Evolutionary conservation across 2,797 vertebrate species (phyloP).

Genomic region (Hyperoplus lanceolatus): DNA sequence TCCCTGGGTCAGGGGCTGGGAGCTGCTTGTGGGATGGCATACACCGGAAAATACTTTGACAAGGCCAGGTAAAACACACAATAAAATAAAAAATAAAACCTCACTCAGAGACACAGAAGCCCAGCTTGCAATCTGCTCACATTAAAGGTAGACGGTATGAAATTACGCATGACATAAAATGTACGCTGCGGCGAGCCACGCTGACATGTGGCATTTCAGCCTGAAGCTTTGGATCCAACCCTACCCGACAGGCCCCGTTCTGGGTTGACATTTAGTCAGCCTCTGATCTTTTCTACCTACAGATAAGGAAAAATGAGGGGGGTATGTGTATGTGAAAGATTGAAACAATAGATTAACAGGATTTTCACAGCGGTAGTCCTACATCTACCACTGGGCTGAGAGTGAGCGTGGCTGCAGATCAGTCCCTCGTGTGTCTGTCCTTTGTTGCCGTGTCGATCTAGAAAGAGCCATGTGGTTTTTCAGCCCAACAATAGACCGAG

Average conservation of each 20-base stretch:
- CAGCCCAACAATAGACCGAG: slow-evolving; percentile 35
- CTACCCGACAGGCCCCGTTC: slow-evolving; percentile 40
- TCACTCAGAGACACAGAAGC: neutral
- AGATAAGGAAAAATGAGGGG: slow-evolving; percentile 11
- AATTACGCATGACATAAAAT: slow-evolving; percentile 50
- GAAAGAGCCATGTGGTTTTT: slow-evolving; percentile 46
- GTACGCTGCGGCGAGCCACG: slow-evolving; percentile 21
- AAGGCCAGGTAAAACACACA: slow-evolving; percentile 91
- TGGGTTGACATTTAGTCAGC: slow-evolving; percentile 42
- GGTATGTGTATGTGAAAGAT: no score
- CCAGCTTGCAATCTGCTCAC: slow-evolving; percentile 21
- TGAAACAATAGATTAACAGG: neutral
- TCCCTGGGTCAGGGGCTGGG: slow-evolving; percentile 95
- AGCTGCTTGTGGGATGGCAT: slow-evolving; percentile 95
- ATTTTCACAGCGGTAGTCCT: neutral
- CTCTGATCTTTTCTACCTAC: slow-evolving; percentile 32
- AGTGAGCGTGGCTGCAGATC: slow-evolving; percentile 21
- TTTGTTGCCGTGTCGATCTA: slow-evolving; percentile 57
- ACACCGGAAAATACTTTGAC: slow-evolving; percentile 96
- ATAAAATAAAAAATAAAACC: neutral
- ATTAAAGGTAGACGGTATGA: slow-evolving; percentile 21
- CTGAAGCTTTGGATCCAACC: slow-evolving; percentile 39
- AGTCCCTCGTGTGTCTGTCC: slow-evolving; percentile 32
- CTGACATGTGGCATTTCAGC: slow-evolving; percentile 66
- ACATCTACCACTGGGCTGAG: slow-evolving; percentile 26